Base-by-base conservation (phyloP, 2,797 vertebrate genomes). In the Enteromius trimaculatus region DNA sequence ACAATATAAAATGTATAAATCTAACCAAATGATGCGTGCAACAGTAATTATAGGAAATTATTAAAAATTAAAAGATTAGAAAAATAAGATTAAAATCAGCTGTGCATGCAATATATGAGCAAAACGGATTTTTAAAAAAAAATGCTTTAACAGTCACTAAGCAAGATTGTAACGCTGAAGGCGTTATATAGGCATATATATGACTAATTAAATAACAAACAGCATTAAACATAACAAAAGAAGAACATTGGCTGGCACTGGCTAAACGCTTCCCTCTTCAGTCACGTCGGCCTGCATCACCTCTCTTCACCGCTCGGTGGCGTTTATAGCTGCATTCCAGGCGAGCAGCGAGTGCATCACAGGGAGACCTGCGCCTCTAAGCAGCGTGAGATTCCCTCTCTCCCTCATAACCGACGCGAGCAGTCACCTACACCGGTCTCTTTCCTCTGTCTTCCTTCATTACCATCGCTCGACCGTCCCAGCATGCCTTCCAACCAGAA, bases 401-500 rank as follows among this genome's bases (percentile, higher is more conserved):
- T 77, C 79, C 68, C 31, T 65, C 76, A 80, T 23, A 64, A 86
- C 51, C 9, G 77, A 78, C 76, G 44, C 44, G 9, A 84, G 69
- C 60, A 2, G 29, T 39, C 71, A 58, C 37, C 39, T 3, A 1
- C 31, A 2, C 13, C 7, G 4, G 49, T 13, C 17, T 71, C 47
- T 55, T 42, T 39, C 19, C 21, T 68, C 8, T 81, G 44, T 77
- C 82, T 23, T 42, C 6, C 70, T 6, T 55, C 75, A 47, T 44
- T n/a, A 42, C 84, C 88, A 4, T 8, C 53, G 42, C 84, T 81
- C n/a, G 86, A 49, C 90, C 55, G 84, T 62, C 23, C 76, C 87
- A 86, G 86, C 82, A 95, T 95, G 95, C 94, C 95, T 89, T 93
- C 94, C 14, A 91, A 90, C 81, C 82, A 89, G 87, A 92, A 93